phyloP scores from a whole-genome alignment of 2,113 vertebrate species.

The Salvator merianae region DNA sequence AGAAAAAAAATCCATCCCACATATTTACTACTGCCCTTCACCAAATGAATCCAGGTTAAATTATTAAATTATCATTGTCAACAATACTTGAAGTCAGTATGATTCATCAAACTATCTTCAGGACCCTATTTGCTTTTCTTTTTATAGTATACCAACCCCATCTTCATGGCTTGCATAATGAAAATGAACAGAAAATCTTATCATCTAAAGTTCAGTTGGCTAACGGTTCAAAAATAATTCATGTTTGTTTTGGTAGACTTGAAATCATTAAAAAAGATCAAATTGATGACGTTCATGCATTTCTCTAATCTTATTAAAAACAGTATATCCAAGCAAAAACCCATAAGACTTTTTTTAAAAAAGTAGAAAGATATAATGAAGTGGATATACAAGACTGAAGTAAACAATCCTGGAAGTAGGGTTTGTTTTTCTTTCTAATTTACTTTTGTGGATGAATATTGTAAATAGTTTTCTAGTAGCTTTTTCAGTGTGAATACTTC shows the following conservation, averaged over 20 bases:
- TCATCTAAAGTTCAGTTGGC: slow-evolving; percentile 54
- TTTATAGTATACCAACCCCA: slow-evolving; percentile 4
- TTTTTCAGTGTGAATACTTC: not conserved
- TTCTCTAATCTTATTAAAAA: slow-evolving; percentile 63
- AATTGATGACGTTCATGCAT: slow-evolving; percentile 57
- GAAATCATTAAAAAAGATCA: slow-evolving; percentile 68
- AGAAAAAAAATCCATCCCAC: not conserved
- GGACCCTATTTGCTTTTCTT: not conserved
- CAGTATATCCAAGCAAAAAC: slow-evolving; percentile 57
- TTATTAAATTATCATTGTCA: not conserved
- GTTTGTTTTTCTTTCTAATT: slow-evolving; percentile 53
- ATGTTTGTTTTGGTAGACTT: slow-evolving; percentile 57
- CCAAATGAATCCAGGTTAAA: too few relatives aligned
- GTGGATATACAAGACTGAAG: slow-evolving; percentile 45
- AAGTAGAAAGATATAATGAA: slow-evolving; percentile 48
- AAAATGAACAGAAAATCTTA: slow-evolving; percentile 39
- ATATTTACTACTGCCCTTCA: too few relatives aligned
- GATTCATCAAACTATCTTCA: not conserved
- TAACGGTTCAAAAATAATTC: slow-evolving; percentile 57
- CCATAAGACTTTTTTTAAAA: slow-evolving; percentile 66
- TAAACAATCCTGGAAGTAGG: slow-evolving; percentile 61
- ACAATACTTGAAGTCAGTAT: not conserved
- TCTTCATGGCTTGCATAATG: slow-evolving; percentile 43
- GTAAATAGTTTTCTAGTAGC: slow-evolving; percentile 39
- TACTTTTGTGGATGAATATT: slow-evolving; percentile 56